Conservation (phyloP, 2,888 invertebrate species). For the Plagodis pulveraria region DNA sequence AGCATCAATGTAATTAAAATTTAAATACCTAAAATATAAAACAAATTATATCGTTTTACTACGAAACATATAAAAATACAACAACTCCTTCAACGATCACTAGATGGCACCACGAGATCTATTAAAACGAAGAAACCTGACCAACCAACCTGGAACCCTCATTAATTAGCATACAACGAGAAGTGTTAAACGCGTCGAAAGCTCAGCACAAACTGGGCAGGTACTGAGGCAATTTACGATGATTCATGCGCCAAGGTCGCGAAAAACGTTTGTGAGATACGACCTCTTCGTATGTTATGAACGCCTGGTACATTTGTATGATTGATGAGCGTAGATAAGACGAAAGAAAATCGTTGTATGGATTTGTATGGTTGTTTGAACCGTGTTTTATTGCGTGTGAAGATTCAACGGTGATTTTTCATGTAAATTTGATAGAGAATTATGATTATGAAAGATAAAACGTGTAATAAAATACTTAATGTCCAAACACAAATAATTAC, state of each 20-base stretch:
- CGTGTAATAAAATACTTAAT: constrained; percentile 3
- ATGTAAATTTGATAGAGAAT: constrained; percentile 14
- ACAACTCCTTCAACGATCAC: constrained; percentile 14
- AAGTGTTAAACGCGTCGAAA: constrained; percentile 11
- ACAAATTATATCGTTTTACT: too few relatives aligned
- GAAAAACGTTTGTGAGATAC: constrained; percentile 37
- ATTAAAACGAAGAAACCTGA: constrained; percentile 8
- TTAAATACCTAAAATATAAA: too few relatives aligned
- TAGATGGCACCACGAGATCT: constrained; percentile 33
- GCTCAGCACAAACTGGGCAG: constrained; percentile 37
- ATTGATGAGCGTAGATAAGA: constrained; percentile 46
- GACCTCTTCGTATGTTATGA: constrained; percentile 44
- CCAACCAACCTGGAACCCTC: constrained; percentile 23
- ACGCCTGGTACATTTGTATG: constrained; percentile 51
- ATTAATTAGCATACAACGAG: constrained; percentile 8
- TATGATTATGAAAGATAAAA: background rate
- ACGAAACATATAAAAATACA: too few relatives aligned
- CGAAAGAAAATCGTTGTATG: constrained; percentile 39
- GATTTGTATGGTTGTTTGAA: constrained; percentile 32
- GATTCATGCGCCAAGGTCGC: constrained; percentile 54
- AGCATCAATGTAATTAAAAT: too few relatives aligned
- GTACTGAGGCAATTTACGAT: constrained; percentile 39
- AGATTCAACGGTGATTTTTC: constrained; percentile 20
- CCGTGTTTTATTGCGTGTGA: constrained; percentile 27
- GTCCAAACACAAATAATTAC: background rate